These are phyloP conservation scores for Tragopan temminckii DNA, from an alignment of 2,797 vertebrate species.

Conservation along the genomic window DNA sequence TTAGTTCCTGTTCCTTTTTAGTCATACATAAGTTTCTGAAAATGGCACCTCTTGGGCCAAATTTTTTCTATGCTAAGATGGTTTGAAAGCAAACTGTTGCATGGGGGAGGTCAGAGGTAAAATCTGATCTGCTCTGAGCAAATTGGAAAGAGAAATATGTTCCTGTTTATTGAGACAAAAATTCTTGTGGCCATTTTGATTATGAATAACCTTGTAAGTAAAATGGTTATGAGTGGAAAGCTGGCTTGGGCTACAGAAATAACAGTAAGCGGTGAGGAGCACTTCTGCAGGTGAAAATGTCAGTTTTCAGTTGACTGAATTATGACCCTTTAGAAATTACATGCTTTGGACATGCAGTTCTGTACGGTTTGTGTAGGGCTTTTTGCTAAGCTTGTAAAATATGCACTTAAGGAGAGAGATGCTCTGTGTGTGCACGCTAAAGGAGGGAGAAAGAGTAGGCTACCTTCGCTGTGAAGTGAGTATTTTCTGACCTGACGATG, in stretches of 20 bases:
- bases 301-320: conserved; percentile 57
- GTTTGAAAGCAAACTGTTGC: neutral
- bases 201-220: neutral
- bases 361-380: neutral
- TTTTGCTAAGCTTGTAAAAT: conserved; percentile 46
- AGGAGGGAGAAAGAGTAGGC: neutral
- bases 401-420: neutral
- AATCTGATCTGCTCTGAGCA: neutral
- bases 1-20: neutral
- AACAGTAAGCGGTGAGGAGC: neutral
- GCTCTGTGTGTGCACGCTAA: neutral
- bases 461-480: neutral
- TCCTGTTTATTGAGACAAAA: conserved; percentile 2
- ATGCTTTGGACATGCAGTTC: neutral
- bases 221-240: neutral
- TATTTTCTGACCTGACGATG: conserved; percentile 10
- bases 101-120: neutral
- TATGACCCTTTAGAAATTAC: conserved; percentile 34
- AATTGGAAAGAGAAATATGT: neutral
- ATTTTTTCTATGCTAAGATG: neutral
- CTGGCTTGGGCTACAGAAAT: neutral
- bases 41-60: neutral
- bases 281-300: conserved; percentile 39
- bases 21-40: neutral
- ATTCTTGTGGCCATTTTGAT: neutral